Evolutionary conservation across 2,113 vertebrate species (phyloP).

Genomic region (Tragelaphus strepsiceros): DNA sequence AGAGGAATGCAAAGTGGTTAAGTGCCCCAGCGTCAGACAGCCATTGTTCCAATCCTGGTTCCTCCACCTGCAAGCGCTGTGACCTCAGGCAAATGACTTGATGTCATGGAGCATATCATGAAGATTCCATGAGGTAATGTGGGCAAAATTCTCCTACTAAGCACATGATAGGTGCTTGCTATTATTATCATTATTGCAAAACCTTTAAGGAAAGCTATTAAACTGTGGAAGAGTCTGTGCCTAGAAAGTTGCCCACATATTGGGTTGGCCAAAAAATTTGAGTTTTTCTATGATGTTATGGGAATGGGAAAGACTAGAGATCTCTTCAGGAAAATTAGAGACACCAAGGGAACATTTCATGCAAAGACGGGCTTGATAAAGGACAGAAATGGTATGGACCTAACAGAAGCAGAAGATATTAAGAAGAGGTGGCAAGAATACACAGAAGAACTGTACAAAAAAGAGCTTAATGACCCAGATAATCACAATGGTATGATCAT

Average conservation of each 20-base stretch:
- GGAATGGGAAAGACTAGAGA: not conserved
- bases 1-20: not conserved
- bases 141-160: not conserved
- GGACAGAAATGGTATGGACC: no score
- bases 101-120: not conserved
- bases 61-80: not conserved
- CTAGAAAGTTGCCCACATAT: not conserved
- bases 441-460: no score
- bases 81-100: not conserved
- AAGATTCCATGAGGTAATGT: not conserved
- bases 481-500: no score
- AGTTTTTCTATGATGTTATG: not conserved
- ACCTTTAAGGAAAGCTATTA: not conserved
- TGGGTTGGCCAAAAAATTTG: not conserved
- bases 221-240: not conserved
- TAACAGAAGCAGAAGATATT: no score
- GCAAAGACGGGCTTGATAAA: no score
- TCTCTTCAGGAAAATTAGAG: no score
- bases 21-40: not conserved
- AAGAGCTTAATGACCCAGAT: no score
- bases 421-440: no score
- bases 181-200: not conserved
- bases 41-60: not conserved
- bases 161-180: not conserved
- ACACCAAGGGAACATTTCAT: no score